Conservation (phyloP, 2,888 invertebrate genomes). For the Xestia sexstrigata region DNA sequence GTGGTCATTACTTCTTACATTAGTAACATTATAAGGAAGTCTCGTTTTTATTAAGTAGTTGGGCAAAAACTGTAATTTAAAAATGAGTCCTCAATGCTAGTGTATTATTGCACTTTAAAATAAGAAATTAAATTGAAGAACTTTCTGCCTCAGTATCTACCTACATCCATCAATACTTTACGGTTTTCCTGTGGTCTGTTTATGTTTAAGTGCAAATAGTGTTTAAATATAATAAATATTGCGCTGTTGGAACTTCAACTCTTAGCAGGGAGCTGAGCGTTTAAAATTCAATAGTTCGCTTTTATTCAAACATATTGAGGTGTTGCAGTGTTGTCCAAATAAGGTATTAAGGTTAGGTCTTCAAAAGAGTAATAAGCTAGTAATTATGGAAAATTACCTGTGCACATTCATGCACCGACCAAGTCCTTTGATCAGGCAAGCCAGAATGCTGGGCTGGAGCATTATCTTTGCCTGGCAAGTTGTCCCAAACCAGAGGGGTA, state of each 20-base stretch:
- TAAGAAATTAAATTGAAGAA: neutral
- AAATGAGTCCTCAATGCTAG: too few species aligned
- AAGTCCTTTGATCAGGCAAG: slow-evolving; percentile 94
- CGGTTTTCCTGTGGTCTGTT: neutral
- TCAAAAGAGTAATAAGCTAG: neutral
- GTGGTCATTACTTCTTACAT: too few species aligned
- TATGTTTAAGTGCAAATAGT: neutral
- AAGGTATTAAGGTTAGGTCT: neutral
- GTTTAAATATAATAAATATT: neutral
- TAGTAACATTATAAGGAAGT: too few species aligned
- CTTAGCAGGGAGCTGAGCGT: too few species aligned
- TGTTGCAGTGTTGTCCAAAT: neutral
- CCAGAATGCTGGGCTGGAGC: slow-evolving; percentile 85
- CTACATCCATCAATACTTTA: neutral
- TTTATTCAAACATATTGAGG: neutral
- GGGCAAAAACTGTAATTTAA: too few species aligned
- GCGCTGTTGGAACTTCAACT: neutral
- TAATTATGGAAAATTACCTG: slow-evolving; percentile 75
- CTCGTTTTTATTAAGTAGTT: too few species aligned
- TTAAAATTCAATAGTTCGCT: neutral
- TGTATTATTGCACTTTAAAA: too few species aligned
- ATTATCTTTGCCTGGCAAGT: slow-evolving; percentile 91
- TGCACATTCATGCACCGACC: slow-evolving; percentile 95
- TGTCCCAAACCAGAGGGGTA: slow-evolving; percentile 93
- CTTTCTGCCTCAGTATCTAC: neutral